Percentiles rank a stretch among this genome's conserved stretches.
Conservation (phyloP, 2,888 invertebrate genomes). For the Andricus curvator region DNA sequence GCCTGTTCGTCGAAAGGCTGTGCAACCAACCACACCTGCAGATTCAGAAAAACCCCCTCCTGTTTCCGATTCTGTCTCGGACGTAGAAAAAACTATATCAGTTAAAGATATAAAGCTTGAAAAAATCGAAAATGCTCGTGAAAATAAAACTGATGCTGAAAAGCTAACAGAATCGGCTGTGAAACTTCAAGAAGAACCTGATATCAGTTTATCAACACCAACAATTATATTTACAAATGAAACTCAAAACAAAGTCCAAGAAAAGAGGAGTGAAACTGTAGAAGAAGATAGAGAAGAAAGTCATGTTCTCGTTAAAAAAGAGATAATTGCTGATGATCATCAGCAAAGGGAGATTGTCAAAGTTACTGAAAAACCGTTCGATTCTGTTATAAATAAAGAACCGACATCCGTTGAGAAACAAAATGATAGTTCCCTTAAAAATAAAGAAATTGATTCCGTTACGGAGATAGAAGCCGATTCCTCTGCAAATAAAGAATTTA, state of each 20-base stretch:
- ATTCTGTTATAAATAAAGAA: neutral
- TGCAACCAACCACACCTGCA: conserved; percentile 53
- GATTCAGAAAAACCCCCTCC: conserved; percentile 29
- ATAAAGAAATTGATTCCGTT: neutral
- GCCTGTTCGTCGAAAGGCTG: conserved; percentile 80
- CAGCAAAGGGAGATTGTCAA: neutral
- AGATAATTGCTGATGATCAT: neutral
- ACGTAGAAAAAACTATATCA: neutral
- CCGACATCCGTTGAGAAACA: neutral
- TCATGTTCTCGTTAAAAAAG: neutral
- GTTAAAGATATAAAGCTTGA: conserved; percentile 24
- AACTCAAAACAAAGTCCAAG: neutral
- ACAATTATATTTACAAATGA: neutral
- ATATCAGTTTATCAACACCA: neutral
- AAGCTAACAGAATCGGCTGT: neutral
- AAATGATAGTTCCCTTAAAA: neutral
- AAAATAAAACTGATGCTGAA: conserved; percentile 1
- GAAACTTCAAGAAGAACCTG: neutral
- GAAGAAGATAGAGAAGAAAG: neutral
- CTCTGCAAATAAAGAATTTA: neutral
- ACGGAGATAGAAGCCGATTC: neutral
- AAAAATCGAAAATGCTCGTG: neutral
- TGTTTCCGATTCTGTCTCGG: conserved; percentile 37
- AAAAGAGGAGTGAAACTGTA: neutral
- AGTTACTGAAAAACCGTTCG: neutral